Percentiles rank a stretch among this genome's conserved stretches.
These are phyloP conservation scores for Heliconius cydno DNA, from an alignment of 2,888 invertebrate species.

Conservation along the genomic window DNA sequence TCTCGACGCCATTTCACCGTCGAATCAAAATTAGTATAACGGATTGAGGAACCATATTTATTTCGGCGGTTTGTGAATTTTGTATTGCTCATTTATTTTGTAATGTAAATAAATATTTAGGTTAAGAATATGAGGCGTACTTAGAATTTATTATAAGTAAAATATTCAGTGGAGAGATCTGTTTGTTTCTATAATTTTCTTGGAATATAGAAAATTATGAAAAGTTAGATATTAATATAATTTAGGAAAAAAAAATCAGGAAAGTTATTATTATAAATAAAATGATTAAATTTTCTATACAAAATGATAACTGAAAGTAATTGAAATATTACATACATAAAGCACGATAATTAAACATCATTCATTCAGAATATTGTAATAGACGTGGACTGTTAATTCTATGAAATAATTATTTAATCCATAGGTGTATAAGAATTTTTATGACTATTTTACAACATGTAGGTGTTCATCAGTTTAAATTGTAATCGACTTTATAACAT, in stretches of 20 bases:
- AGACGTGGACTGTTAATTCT: neutral
- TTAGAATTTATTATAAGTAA: neutral
- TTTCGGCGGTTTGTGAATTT: neutral
- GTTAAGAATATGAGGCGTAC: neutral
- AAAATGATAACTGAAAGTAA: constrained; percentile 6
- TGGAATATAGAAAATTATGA: neutral
- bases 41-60: constrained; percentile 2
- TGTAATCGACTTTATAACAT: neutral
- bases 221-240: neutral
- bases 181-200: neutral
- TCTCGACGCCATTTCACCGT: constrained; percentile 32
- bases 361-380: neutral
- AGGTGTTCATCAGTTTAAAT: neutral
- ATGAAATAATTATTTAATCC: neutral
- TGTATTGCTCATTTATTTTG: neutral
- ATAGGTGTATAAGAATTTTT: neutral
- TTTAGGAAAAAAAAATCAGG: neutral
- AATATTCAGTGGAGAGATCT: neutral
- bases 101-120: neutral
- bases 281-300: neutral
- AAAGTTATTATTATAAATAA: neutral
- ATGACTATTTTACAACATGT: neutral
- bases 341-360: neutral
- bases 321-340: neutral
- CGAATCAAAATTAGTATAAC: constrained; percentile 21